A percentile compares a stretch with the other conserved stretches of the same genome.
These are phyloP conservation scores for Fissipunctia ypsillon DNA, from an alignment of 2,888 invertebrate species.

Conservation along the genomic window DNA sequence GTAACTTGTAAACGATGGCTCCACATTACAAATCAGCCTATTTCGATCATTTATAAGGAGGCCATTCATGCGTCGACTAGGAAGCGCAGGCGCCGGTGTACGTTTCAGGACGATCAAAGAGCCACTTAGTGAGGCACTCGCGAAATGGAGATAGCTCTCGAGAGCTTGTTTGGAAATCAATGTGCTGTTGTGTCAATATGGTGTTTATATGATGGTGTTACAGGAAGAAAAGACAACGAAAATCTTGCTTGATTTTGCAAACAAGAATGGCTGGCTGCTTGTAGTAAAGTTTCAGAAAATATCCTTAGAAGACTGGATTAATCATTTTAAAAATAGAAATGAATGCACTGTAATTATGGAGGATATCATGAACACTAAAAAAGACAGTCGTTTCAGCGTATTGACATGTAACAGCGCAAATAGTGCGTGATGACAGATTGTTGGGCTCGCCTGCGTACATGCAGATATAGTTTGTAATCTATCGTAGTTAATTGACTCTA, in stretches of 20 bases:
- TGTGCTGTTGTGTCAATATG: conserved; percentile 50
- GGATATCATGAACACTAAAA: conserved; percentile 12
- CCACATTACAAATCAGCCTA: conserved; percentile 68
- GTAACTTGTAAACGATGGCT: conserved; percentile 54
- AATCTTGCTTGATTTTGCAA: background rate
- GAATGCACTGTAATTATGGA: background rate
- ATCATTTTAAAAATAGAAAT: background rate
- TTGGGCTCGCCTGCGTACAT: conserved; percentile 38
- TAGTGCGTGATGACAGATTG: conserved; percentile 56
- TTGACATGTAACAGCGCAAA: conserved; percentile 28
- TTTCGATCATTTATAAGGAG: conserved; percentile 72
- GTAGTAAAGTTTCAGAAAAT: background rate
- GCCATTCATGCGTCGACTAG: conserved; percentile 78
- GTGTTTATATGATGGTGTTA: conserved; percentile 9
- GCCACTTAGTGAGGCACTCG: conserved; percentile 76
- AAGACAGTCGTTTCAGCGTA: conserved; percentile 20
- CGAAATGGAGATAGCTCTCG: conserved; percentile 67
- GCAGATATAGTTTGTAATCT: conserved; percentile 49
- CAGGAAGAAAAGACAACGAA: background rate
- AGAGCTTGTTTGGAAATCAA: conserved; percentile 56
- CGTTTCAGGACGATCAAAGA: conserved; percentile 80
- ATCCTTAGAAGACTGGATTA: background rate
- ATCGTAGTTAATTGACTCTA: conserved; percentile 45
- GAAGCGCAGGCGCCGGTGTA: conserved; percentile 75
- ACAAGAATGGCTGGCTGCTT: background rate